Base-by-base conservation (phyloP, 2,888 invertebrate genomes). In the Pammene aurita region DNA sequence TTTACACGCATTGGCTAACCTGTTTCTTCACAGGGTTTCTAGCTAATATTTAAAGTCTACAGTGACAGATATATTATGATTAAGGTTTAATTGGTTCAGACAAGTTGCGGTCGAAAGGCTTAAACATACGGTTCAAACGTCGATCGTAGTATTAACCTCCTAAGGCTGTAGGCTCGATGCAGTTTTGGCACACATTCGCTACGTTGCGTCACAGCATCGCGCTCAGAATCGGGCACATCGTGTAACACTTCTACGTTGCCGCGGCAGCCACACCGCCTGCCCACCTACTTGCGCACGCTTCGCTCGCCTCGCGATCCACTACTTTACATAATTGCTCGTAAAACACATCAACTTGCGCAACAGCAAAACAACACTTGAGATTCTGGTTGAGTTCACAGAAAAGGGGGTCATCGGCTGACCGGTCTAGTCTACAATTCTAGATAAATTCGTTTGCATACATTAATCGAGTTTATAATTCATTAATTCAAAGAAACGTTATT, bases 181-280 rank as follows among this genome's bases (percentile, higher is more conserved):
- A 90, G 84, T 90, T 90, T 89, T 90, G 90, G 90, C 92, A 91
- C 85, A 92, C 89, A 91, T 92, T 90, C 84, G 87, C 84, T 67
- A 73, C 70, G 79, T 90, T 90, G 90, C 90, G 85, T 90, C 85
- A 89, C 79, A 71, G 78, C 63, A 44, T 80, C 73, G 77, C 78
- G 78, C 79, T 78, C 79, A 78, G 85, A 84, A 89, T 85, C 84
- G 88, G 83, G 90, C 84, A 84, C 90, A 84, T 79, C 83, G 86
- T 85, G 90, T 91, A 90, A 91, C 88, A 92, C 90, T 91, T 90
- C 88, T 89, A 88, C 89, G 86, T 88, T 86, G 84, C 87, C 79
- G 83, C 76, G 73, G 72, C 74, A 66, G 63, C 66, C 71, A 38
- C 71, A 1, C 44, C 70, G 72, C 81, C 76, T 76, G 83, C 83